Percentiles rank a stretch among this genome's conserved stretches.
phyloP scores from a whole-genome alignment of 2,888 invertebrate species.

The Hermodice carunculata region DNA sequence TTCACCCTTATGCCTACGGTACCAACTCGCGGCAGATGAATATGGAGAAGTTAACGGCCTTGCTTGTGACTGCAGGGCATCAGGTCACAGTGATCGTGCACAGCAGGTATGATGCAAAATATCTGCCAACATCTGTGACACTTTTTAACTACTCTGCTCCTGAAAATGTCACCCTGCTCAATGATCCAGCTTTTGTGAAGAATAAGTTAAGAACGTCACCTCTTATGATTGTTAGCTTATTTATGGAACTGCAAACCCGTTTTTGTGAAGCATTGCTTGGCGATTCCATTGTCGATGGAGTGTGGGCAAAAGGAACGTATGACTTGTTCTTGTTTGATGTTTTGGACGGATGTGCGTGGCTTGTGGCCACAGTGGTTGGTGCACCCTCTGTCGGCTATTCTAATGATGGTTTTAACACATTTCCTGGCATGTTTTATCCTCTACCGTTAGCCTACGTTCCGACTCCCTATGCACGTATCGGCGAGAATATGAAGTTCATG shows the following conservation, averaged over 20 bases:
- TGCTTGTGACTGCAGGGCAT: constrained; percentile 6
- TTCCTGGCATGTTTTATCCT: background rate
- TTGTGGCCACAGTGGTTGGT: constrained; percentile 1
- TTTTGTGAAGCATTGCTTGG: background rate
- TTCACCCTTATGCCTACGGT: constrained; percentile 6
- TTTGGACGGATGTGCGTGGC: constrained; percentile 1
- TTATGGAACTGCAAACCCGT: too few relatives aligned
- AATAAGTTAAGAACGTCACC: too few relatives aligned
- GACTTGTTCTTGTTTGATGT: constrained; percentile 7
- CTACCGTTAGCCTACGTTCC: background rate
- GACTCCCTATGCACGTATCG: constrained; percentile 1
- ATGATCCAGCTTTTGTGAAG: too few relatives aligned
- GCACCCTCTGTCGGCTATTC: constrained; percentile 5
- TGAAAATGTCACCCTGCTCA: too few relatives aligned
- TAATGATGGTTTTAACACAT: constrained; percentile 8
- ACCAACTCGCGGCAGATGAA: constrained; percentile 11
- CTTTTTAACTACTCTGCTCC: too few relatives aligned
- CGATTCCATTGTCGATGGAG: background rate
- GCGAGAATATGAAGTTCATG: constrained; percentile 12
- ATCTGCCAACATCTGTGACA: too few relatives aligned
- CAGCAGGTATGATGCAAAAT: too few relatives aligned
- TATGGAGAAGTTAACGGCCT: constrained; percentile 11
- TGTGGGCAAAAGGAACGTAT: background rate
- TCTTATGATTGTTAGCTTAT: too few relatives aligned
- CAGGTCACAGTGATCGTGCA: too few relatives aligned